These are phyloP conservation scores for Scolopax mira DNA, from an alignment of 2,113 vertebrate species.

Conservation along the genomic window DNA sequence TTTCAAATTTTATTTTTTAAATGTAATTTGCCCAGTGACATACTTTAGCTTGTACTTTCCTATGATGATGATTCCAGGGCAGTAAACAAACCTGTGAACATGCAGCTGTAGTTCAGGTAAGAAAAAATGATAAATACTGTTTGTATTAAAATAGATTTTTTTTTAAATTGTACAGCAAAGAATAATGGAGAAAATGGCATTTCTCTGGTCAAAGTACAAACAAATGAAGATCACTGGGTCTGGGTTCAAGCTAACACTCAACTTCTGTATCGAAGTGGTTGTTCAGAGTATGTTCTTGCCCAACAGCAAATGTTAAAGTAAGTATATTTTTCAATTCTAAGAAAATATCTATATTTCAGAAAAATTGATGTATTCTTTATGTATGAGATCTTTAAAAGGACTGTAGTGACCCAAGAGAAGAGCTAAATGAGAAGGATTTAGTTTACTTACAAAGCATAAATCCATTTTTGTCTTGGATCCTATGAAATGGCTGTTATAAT, in stretches of 20 bases:
- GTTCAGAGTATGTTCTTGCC: slow-evolving; percentile 63
- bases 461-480: not conserved
- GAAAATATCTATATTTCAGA: not conserved
- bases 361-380: not conserved
- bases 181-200: slow-evolving; percentile 69
- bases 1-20: not conserved
- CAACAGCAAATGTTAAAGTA: slow-evolving; percentile 69
- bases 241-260: slow-evolving; percentile 69
- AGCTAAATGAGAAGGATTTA: not conserved
- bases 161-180: slow-evolving; percentile 64
- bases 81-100: not conserved
- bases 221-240: slow-evolving; percentile 74
- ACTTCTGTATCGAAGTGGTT: slow-evolving; percentile 67
- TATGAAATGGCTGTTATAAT: not conserved
- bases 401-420: not conserved
- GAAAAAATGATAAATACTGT: not conserved
- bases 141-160: not conserved
- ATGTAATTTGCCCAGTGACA: not conserved
- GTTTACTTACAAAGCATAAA: not conserved
- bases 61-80: not conserved
- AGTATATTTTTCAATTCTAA: slow-evolving; percentile 31
- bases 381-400: not conserved
- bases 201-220: slow-evolving; percentile 67
- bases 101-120: not conserved
- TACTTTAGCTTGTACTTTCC: not conserved